Evolutionary conservation across 2,797 vertebrate genomes (phyloP), one percentile per base, ranked within the genome.

Genomic region (Arctocebus calabarensis): DNA sequence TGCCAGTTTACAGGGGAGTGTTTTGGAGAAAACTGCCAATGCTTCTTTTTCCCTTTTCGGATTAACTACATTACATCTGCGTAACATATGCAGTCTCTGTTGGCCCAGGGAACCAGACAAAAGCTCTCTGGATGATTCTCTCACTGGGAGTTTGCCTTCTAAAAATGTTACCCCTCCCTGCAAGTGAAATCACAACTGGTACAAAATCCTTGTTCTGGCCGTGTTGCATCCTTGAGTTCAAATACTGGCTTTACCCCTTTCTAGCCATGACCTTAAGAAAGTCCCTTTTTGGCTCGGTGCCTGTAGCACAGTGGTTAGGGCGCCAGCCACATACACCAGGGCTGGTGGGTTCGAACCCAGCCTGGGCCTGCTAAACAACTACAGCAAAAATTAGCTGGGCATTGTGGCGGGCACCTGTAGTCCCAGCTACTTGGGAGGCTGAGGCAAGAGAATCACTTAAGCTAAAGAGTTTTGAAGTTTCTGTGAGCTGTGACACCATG

Each of bases 51-150:
- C 37, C 55, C n/a, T 45, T 94, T 64, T 93, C 84, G 90, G 94
- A 96, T 97, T 96, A 96, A 97, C 94, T 95, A 78, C 84, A 96
- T 97, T 95, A 77, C 82, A 96, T 96, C 92, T 94, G 94, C 66
- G 94, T 96, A 90, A 90, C 89, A 94, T 90, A 96, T 55, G 32
- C 78, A 96, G 94, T 95, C 89, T 85, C 93, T 75, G 83, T 94
- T 88, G 89, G 95, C 71, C 84, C 85, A 70, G 64, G 68, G 70
- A 96, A 70, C 66, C 78, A 96, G 86, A 95, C 48, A 83, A 79
- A 96, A 94, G 68, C 82, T 97, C 81, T 93, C 37, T 86, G 66
- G 73, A 77, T 87, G 85, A 90, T 95, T 93, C 91, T 40, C 55
- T 94, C 87, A 78, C 85, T 84, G 82, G 45, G 71, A 95, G 45